Evolutionary conservation across 2,797 vertebrate genomes (phyloP), one percentile per base, ranked within the genome.

Genomic region (Clarias fuscus): DNA sequence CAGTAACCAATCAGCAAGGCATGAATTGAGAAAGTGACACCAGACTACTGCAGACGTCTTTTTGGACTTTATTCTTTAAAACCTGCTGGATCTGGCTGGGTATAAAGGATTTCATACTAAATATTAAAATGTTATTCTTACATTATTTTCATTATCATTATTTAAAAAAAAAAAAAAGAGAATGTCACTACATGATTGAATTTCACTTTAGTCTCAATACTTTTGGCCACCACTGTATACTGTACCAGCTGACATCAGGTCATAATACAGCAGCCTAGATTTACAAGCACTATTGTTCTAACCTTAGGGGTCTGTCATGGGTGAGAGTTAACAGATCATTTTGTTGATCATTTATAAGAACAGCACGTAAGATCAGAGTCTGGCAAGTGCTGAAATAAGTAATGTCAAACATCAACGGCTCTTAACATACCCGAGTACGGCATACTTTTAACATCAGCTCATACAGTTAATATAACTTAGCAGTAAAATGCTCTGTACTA

Each of bases 261-360:
- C 18, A 75, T 68, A 40, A 89, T 93, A 86, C 91, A 90, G 84
- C 85, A n/a, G 86, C 80, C 81, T 85, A 85, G 89, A 92, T 94
- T 94, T 93, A 92, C 90, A 89, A 90, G 53, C 82, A 4, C 5
- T n/a, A 13, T 76, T 81, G 75, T 86, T 88, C 83, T 88, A 86
- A 58, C 70, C 33, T 24, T 88, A 68, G 1, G 58, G 87, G 56
- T 56, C 85, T 62, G 76, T 87, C 88, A 79, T 82, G 33, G 58
- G 85, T 82, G 87, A 72, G 65, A 64, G 81, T 61, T 78, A 72
- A 82, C 81, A 79, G 90, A 65, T 22, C 56, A 59, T 83, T 37
- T 48, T 88, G 76, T 86, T 83, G 56, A 86, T 83, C 65, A 87
- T 86, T 85, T 58, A 68, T 68, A 76, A 72, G 78, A 80, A 62